Conservation (phyloP, 2,888 invertebrate genomes). For the Parelbella ahira region DNA sequence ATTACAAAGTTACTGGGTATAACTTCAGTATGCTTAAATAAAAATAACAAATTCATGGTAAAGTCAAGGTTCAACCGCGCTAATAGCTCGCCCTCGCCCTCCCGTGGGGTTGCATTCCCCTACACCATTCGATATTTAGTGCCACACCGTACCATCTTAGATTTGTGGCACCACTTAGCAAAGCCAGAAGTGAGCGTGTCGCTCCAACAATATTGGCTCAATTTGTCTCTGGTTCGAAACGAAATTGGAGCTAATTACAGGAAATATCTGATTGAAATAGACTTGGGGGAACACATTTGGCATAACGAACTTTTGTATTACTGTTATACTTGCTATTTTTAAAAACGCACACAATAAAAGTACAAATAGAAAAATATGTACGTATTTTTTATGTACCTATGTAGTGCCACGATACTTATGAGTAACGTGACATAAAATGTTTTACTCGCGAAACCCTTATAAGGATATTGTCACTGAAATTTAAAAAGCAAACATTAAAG, state of each 20-base stretch:
- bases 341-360: no score
- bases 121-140: constrained; percentile 64
- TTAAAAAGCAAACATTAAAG: no score
- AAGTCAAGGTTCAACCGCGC: constrained; percentile 67
- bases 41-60: constrained; percentile 49
- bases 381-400: no score
- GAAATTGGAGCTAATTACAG: constrained; percentile 33
- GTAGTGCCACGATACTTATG: no score
- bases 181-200: constrained; percentile 44
- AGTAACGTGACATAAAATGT: no score
- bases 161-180: constrained; percentile 65
- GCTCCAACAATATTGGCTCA: constrained; percentile 39
- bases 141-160: constrained; percentile 75
- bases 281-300: constrained; percentile 16
- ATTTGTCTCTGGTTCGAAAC: constrained; percentile 38
- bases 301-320: constrained; percentile 13
- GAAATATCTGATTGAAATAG: constrained; percentile 29
- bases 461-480: no score
- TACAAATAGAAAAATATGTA: no score
- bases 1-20: constrained; percentile 22
- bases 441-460: no score
- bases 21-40: constrained; percentile 20
- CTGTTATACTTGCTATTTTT: no score
- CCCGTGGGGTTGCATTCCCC: constrained; percentile 47
- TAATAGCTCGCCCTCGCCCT: constrained; percentile 56